A percentile compares a stretch with the other conserved stretches of the same genome.
phyloP scores from a whole-genome alignment of 2,113 vertebrate species.

The Cyanoramphus novaezelandiae region DNA sequence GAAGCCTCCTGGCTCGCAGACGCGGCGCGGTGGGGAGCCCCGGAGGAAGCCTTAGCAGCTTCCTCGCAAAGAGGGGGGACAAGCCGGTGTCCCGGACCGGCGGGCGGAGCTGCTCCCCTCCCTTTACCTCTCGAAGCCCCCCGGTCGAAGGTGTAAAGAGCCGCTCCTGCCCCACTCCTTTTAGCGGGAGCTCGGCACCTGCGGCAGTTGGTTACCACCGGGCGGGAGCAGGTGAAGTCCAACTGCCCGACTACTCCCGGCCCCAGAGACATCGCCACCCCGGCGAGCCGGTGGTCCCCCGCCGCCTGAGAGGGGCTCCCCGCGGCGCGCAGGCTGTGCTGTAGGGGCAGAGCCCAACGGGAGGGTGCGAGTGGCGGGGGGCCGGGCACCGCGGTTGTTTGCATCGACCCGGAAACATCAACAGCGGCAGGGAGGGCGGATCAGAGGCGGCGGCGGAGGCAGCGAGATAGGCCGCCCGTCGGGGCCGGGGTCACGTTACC shows the following conservation, averaged over 20 bases:
- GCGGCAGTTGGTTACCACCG: background rate
- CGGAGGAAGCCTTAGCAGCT: background rate
- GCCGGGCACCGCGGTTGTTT: conserved; percentile 53
- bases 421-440: conserved; percentile 43
- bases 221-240: background rate
- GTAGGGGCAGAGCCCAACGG: background rate
- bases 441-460: conserved; percentile 16
- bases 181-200: background rate
- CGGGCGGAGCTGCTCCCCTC: background rate
- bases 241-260: background rate
- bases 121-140: background rate
- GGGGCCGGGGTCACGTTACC: conserved; percentile 21
- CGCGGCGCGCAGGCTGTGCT: background rate
- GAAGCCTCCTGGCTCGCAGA: background rate
- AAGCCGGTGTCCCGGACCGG: background rate
- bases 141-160: background rate
- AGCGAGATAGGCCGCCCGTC: conserved; percentile 12
- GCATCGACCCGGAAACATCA: conserved; percentile 75
- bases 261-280: background rate
- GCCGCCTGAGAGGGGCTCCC: background rate
- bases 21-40: background rate
- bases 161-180: background rate
- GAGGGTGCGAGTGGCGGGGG: background rate
- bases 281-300: background rate
- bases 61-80: background rate